phyloP scores from a whole-genome alignment of 2,888 invertebrate species.

The Pristionchus mayeri region DNA sequence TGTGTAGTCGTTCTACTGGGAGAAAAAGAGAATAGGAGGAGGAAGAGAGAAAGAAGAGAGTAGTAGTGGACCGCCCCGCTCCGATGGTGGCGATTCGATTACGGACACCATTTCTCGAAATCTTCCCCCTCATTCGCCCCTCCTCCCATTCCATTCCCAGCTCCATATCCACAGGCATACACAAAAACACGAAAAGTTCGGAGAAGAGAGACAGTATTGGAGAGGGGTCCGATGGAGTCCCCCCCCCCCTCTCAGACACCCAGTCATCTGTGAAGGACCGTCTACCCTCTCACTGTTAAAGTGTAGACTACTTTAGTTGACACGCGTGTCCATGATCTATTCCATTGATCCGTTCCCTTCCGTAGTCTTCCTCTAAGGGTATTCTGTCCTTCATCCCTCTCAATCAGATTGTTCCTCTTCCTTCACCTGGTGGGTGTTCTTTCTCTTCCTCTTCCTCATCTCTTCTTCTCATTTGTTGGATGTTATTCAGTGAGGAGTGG shows the following conservation, averaged over 20 bases:
- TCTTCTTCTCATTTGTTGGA: slow-evolving; percentile 31
- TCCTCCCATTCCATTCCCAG: neutral
- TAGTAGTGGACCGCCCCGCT: slow-evolving; percentile 3
- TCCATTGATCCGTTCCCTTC: no score
- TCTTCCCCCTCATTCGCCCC: neutral
- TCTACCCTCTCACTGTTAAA: no score
- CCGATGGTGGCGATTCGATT: slow-evolving; percentile 11
- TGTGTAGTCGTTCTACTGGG: slow-evolving; percentile 1
- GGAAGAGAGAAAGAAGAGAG: neutral
- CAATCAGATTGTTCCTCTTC: neutral
- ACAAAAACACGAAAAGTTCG: neutral
- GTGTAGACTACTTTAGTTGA: no score
- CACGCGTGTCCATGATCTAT: no score
- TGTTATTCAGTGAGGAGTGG: slow-evolving; percentile 41
- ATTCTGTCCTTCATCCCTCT: no score
- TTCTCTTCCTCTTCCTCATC: neutral
- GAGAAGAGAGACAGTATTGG: slow-evolving; percentile 4
- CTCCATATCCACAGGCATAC: neutral
- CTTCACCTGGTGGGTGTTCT: no score
- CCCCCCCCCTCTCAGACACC: no score
- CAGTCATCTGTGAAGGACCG: no score
- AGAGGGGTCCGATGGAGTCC: no score
- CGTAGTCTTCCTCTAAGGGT: no score
- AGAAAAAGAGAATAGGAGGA: neutral
- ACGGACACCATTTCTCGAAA: slow-evolving; percentile 36